A percentile compares a stretch with the other conserved stretches of the same genome.
Evolutionary conservation across 2,113 vertebrate genomes (phyloP).

Genomic region (Ammodytes dubius): DNA sequence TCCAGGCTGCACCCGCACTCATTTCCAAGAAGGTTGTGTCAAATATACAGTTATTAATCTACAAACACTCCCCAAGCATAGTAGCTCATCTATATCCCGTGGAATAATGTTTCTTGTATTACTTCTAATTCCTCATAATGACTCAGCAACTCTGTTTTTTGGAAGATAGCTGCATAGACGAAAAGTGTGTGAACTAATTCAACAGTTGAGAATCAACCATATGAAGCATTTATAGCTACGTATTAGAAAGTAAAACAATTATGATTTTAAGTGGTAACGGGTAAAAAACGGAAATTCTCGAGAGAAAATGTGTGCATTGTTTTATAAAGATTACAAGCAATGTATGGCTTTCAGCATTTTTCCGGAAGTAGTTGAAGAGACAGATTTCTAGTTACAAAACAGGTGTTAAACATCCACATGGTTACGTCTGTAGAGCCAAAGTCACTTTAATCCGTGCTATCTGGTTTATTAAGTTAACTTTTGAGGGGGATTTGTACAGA

Average conservation of each 20-base stretch:
- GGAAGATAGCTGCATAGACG: slow-evolving; percentile 27
- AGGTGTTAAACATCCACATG: not conserved
- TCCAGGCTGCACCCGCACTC: not conserved
- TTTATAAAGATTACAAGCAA: not conserved
- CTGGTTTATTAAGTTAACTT: not conserved
- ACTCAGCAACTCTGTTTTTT: not conserved
- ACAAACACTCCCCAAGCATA: not conserved
- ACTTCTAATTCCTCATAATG: not conserved
- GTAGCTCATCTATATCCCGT: not conserved
- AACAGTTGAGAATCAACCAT: slow-evolving; percentile 28
- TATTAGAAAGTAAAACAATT: slow-evolving; percentile 16
- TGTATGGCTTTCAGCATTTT: not conserved
- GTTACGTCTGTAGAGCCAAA: not conserved
- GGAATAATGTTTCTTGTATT: not conserved
- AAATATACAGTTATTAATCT: slow-evolving; percentile 4
- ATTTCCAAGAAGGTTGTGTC: not conserved
- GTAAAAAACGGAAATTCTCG: not conserved
- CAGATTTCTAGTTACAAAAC: not conserved
- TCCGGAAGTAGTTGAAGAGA: not conserved
- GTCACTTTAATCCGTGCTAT: not conserved
- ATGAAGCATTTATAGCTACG: not conserved
- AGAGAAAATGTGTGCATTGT: not conserved
- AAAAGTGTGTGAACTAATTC: not conserved
- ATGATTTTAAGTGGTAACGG: not conserved
- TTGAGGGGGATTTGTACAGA: not conserved